phyloP scores from a whole-genome alignment of 2,113 vertebrate genomes.

The Calcarius ornatus region DNA sequence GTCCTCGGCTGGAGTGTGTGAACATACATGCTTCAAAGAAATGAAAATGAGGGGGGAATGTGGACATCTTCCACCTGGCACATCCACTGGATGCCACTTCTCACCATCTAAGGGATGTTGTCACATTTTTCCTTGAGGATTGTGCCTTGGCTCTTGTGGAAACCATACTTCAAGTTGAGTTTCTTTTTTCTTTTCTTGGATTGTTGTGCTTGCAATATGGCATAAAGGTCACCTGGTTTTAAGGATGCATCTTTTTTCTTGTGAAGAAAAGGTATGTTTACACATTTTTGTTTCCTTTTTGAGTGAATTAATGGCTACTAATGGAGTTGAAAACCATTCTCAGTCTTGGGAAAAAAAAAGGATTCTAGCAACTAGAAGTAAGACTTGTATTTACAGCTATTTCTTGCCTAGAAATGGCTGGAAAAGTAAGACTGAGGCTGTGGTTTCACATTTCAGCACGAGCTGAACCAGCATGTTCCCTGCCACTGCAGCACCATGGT shows the following conservation, averaged over 20 bases:
- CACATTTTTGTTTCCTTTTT: not conserved
- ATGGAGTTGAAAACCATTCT: not conserved
- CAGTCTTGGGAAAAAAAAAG: not conserved
- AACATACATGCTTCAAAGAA: fast-evolving
- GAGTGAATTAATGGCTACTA: not conserved
- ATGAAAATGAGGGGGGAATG: not conserved
- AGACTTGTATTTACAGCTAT: not conserved
- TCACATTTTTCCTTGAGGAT: not conserved
- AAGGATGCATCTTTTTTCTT: not conserved
- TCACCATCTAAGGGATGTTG: not conserved
- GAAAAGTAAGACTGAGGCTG: not conserved
- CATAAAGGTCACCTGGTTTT: not conserved
- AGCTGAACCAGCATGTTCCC: fast-evolving
- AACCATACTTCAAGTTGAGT: not conserved
- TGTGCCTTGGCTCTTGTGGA: not conserved
- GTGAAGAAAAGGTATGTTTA: not conserved
- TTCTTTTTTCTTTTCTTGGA: not conserved
- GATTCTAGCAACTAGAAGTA: not conserved
- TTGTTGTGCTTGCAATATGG: not conserved
- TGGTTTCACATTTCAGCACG: fast-evolving
- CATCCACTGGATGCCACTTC: not conserved
- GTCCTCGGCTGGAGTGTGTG: not conserved
- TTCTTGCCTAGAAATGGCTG: not conserved
- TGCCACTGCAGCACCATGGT: not conserved
- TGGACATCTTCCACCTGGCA: not conserved